A percentile compares a stretch with the other conserved stretches of the same genome.
Conservation (phyloP, 2,113 vertebrate species). For the Aphyosemion australe region DNA sequence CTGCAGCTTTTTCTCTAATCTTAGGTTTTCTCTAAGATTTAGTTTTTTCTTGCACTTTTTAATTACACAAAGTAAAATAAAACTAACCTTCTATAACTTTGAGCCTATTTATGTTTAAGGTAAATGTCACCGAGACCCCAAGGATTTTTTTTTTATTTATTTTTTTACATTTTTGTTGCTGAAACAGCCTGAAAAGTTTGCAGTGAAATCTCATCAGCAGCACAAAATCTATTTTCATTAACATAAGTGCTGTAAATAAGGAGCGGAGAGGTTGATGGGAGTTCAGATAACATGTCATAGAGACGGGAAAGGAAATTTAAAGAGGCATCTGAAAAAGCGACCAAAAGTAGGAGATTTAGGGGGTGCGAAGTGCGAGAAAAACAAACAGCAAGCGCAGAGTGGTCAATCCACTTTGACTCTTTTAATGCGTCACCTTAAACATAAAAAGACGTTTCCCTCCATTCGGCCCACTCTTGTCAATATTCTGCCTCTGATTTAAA, state of each 20-base stretch:
- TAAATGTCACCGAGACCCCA: slow-evolving; percentile 24
- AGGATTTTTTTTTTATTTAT: background rate
- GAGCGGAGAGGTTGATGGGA: slow-evolving; percentile 8
- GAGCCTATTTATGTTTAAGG: slow-evolving; percentile 6
- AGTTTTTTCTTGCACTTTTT: slow-evolving; percentile 5
- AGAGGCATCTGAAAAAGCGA: slow-evolving; percentile 4
- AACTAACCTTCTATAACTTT: background rate
- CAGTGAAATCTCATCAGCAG: slow-evolving; percentile 28
- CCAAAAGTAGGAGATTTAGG: slow-evolving; percentile 15
- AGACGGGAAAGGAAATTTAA: slow-evolving; percentile 22
- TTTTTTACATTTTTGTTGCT: slow-evolving; percentile 18
- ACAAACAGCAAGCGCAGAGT: slow-evolving; percentile 24
- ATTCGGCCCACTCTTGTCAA: slow-evolving; percentile 65
- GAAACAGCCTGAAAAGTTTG: slow-evolving; percentile 49
- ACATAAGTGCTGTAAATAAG: slow-evolving; percentile 66
- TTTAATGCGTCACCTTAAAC: slow-evolving; percentile 52
- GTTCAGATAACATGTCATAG: slow-evolving; percentile 41
- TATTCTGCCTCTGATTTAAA: slow-evolving; percentile 72
- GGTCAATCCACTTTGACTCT: slow-evolving; percentile 52
- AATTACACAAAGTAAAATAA: background rate
- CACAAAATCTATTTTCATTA: slow-evolving; percentile 71
- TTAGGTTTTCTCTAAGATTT: background rate
- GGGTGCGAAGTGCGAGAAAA: slow-evolving; percentile 2
- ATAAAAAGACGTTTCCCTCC: slow-evolving; percentile 61
- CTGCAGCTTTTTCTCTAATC: too few species aligned